A percentile compares a stretch with the other conserved stretches of the same genome.
Conservation (phyloP, 2,113 vertebrate species). For the Chunga burmeisteri region DNA sequence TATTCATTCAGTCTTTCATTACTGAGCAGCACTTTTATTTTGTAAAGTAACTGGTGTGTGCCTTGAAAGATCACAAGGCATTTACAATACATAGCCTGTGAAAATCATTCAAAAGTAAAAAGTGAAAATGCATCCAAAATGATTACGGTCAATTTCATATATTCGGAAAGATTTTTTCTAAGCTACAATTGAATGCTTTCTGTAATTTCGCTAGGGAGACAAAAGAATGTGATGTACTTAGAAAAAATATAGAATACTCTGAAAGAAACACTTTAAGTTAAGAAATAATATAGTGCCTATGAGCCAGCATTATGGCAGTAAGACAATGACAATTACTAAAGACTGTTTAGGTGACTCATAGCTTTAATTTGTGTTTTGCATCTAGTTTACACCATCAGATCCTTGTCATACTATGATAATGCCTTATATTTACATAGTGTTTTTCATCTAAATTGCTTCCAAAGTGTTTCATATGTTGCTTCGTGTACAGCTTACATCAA, state of each 20-base stretch:
- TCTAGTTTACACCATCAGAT: background rate
- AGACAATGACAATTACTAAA: slow-evolving; percentile 3
- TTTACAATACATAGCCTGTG: background rate
- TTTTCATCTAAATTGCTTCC: slow-evolving; percentile 17
- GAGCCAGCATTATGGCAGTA: background rate
- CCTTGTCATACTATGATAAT: background rate
- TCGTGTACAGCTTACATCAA: background rate
- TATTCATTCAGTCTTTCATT: background rate
- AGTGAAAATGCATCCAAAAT: background rate
- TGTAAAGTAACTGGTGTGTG: background rate
- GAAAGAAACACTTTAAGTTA: background rate
- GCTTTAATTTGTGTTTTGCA: slow-evolving; percentile 41
- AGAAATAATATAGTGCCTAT: background rate
- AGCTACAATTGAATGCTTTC: slow-evolving; percentile 24
- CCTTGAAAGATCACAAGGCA: background rate
- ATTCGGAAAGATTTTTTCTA: slow-evolving; percentile 1
- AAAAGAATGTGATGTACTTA: background rate
- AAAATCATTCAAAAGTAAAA: slow-evolving; percentile 6
- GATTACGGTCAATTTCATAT: background rate
- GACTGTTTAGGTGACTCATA: slow-evolving; percentile 16
- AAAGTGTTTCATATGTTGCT: background rate
- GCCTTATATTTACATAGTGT: background rate
- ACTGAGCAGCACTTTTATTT: background rate
- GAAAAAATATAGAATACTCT: background rate
- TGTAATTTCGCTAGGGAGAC: background rate